A percentile compares a stretch with the other conserved stretches of the same genome.
These are phyloP conservation scores for Galleria mellonella DNA, from an alignment of 1,140 invertebrate genomes.

Conservation along the genomic window DNA sequence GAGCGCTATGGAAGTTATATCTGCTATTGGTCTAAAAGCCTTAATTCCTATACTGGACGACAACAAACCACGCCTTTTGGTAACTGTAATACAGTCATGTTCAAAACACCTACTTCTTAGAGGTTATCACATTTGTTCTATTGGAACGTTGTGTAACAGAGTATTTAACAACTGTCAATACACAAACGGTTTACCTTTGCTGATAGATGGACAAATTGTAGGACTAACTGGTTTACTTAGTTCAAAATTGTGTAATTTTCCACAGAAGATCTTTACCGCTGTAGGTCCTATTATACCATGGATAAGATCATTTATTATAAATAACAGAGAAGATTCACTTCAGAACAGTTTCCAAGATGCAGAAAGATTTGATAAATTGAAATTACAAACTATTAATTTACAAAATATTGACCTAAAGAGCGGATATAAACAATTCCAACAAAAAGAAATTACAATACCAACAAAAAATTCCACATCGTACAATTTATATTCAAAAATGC, in stretches of 20 bases:
- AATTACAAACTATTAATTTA: too few relatives aligned
- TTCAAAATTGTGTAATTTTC: constrained; percentile 7
- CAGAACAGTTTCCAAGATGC: too few relatives aligned
- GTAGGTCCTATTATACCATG: constrained; percentile 22
- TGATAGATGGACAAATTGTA: constrained; percentile 21
- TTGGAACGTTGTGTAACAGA: too few relatives aligned
- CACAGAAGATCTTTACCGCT: constrained; percentile 24
- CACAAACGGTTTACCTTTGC: constrained; percentile 29
- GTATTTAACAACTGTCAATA: background rate
- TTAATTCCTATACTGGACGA: constrained; percentile 11
- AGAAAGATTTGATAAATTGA: too few relatives aligned
- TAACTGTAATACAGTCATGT: constrained; percentile 12
- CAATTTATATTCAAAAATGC: too few relatives aligned
- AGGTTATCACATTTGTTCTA: too few relatives aligned
- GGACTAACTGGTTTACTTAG: constrained; percentile 17
- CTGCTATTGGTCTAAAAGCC: constrained; percentile 15
- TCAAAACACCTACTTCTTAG: background rate
- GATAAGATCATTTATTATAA: constrained; percentile 13
- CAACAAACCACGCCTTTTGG: constrained; percentile 5
- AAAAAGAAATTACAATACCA: too few relatives aligned
- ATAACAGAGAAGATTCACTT: background rate
- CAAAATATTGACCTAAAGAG: too few relatives aligned
- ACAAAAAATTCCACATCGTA: too few relatives aligned
- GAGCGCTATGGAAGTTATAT: constrained; percentile 12
- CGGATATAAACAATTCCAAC: too few relatives aligned